phyloP scores from a whole-genome alignment of 1,140 invertebrate species.

The Lutraria rhynchaena region DNA sequence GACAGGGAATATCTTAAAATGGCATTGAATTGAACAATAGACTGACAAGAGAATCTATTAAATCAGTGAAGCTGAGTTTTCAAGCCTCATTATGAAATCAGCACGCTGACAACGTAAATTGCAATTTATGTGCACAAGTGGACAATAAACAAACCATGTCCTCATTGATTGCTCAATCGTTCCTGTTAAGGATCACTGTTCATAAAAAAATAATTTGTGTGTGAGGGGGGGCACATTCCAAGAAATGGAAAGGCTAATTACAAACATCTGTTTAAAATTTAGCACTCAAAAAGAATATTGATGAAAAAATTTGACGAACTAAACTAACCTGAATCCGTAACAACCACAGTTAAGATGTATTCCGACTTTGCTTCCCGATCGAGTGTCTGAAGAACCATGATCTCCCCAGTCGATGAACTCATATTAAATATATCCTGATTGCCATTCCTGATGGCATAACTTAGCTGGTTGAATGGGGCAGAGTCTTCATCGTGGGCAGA shows the following conservation, averaged over 20 bases:
- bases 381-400: conserved; percentile 88
- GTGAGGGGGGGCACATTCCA: too few relatives aligned
- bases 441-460: conserved; percentile 71
- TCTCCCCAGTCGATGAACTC: conserved; percentile 88
- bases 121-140: too few relatives aligned
- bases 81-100: too few relatives aligned
- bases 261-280: not conserved
- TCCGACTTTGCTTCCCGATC: conserved; percentile 92
- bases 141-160: too few relatives aligned
- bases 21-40: too few relatives aligned
- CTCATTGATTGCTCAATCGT: too few relatives aligned
- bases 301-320: not conserved
- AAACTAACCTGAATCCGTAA: conserved; percentile 88
- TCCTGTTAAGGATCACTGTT: too few relatives aligned
- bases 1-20: too few relatives aligned
- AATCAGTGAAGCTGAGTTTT: too few relatives aligned
- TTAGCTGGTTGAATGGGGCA: conserved; percentile 64
- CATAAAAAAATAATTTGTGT: too few relatives aligned
- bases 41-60: too few relatives aligned
- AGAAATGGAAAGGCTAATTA: not conserved
- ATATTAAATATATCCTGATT: conserved; percentile 72
- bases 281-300: not conserved
- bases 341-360: conserved; percentile 92
- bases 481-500: conserved; percentile 77
- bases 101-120: too few relatives aligned